Conservation (phyloP, 2,888 invertebrate genomes). For the Trachelus stipa region DNA sequence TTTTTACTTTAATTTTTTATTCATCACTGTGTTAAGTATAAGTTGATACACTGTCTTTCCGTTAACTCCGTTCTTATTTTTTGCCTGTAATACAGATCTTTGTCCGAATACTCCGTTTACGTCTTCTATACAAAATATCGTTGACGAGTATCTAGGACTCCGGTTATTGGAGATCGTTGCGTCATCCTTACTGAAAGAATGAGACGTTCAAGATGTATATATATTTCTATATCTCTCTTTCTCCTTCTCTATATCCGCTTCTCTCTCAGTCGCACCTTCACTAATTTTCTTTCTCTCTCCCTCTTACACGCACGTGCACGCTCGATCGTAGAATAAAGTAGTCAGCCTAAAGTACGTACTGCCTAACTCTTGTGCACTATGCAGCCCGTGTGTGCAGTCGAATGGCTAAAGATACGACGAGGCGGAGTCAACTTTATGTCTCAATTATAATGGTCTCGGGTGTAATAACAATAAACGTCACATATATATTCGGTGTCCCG, state of each 20-base stretch:
- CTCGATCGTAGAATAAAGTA: background rate
- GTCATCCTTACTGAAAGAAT: background rate
- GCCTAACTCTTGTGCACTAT: background rate
- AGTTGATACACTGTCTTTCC: background rate
- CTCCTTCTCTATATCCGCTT: too few species aligned
- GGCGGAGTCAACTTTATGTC: conserved; percentile 45
- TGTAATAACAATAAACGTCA: conserved; percentile 57
- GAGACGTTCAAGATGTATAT: background rate
- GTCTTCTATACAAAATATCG: background rate
- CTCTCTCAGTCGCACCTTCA: too few species aligned
- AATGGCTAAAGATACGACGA: background rate
- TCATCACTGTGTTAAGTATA: too few species aligned
- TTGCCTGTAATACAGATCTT: background rate
- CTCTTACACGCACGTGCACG: background rate
- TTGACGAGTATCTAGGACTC: background rate
- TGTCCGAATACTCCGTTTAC: background rate
- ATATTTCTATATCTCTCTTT: too few species aligned
- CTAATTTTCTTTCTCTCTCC: background rate
- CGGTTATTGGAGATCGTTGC: background rate
- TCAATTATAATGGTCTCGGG: conserved; percentile 53
- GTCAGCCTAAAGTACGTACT: background rate
- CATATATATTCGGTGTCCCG: conserved; percentile 43
- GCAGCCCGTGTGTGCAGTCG: background rate
- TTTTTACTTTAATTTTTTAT: too few species aligned
- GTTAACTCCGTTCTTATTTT: background rate